Conservation (phyloP, 2,888 invertebrate species). For the Drosophila subsilvestris region DNA sequence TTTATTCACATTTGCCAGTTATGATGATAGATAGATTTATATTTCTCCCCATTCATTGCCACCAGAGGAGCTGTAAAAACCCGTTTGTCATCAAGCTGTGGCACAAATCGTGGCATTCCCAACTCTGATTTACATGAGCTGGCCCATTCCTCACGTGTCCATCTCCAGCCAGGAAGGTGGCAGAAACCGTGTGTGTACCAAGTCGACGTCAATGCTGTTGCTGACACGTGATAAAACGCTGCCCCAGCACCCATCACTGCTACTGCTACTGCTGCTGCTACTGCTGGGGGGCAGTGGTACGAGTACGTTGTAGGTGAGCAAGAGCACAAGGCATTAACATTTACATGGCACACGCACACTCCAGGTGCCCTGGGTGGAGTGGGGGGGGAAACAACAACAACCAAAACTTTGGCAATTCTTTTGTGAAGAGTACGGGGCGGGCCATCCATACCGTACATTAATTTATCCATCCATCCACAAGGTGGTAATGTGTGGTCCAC, state of each 20-base stretch:
- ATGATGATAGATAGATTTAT: slow-evolving; percentile 3
- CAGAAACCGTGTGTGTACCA: slow-evolving; percentile 12
- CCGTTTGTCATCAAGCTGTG: slow-evolving; percentile 41
- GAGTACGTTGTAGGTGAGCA: slow-evolving; percentile 65
- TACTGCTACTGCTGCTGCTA: slow-evolving; percentile 18
- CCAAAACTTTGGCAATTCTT: slow-evolving; percentile 74
- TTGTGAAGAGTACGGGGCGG: slow-evolving; percentile 50
- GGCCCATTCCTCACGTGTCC: slow-evolving; percentile 52
- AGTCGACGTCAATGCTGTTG: slow-evolving; percentile 71
- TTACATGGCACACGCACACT: slow-evolving; percentile 72
- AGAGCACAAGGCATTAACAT: slow-evolving; percentile 75
- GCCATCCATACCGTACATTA: slow-evolving; percentile 10
- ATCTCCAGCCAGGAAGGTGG: slow-evolving; percentile 39
- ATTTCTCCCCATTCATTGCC: slow-evolving; percentile 7
- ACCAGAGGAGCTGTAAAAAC: slow-evolving; percentile 36
- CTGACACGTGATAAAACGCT: slow-evolving; percentile 80
- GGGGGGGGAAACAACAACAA: slow-evolving; percentile 57
- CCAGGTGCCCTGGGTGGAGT: slow-evolving; percentile 26
- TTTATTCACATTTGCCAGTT: neutral
- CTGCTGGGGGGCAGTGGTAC: slow-evolving; percentile 17
- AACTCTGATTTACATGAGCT: slow-evolving; percentile 50
- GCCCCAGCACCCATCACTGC: slow-evolving; percentile 49
- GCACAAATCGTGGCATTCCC: slow-evolving; percentile 45
- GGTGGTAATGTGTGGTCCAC: slow-evolving; percentile 62
- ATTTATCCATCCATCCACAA: slow-evolving; percentile 39